Percentiles rank a stretch among this genome's conserved stretches.
These are phyloP conservation scores for Scolopax rusticola DNA, from an alignment of 2,797 vertebrate species.

Conservation along the genomic window DNA sequence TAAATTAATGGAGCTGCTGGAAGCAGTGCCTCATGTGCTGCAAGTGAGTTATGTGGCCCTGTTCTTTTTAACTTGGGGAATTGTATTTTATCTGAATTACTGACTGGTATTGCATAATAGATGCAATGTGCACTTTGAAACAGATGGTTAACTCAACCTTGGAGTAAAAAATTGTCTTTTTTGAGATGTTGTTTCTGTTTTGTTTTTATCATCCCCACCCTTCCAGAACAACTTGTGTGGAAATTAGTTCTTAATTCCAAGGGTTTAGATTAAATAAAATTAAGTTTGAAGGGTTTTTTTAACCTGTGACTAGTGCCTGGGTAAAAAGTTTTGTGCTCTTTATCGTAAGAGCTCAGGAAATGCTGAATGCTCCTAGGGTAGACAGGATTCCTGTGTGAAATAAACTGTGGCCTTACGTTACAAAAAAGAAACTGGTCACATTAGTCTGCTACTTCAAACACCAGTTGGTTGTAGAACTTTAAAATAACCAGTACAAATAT, in stretches of 20 bases:
- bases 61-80: not conserved
- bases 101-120: not conserved
- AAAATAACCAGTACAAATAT: not conserved
- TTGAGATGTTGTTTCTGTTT: not conserved
- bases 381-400: not conserved
- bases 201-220: not conserved
- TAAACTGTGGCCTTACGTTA: not conserved
- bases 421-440: not conserved
- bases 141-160: not conserved
- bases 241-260: not conserved
- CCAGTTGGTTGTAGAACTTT: not conserved
- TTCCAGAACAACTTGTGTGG: not conserved
- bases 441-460: not conserved
- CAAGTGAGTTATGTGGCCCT: slow-evolving; percentile 81
- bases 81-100: not conserved
- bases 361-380: not conserved
- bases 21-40: slow-evolving; percentile 96
- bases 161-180: not conserved
- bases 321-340: not conserved
- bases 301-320: not conserved
- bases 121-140: not conserved
- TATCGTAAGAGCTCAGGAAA: not conserved
- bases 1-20: slow-evolving; percentile 93
- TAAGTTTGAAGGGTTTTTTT: not conserved
- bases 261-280: not conserved